Evolutionary conservation across 2,797 vertebrate species (phyloP).

Genomic region (Enteromius unitaeniatus): DNA sequence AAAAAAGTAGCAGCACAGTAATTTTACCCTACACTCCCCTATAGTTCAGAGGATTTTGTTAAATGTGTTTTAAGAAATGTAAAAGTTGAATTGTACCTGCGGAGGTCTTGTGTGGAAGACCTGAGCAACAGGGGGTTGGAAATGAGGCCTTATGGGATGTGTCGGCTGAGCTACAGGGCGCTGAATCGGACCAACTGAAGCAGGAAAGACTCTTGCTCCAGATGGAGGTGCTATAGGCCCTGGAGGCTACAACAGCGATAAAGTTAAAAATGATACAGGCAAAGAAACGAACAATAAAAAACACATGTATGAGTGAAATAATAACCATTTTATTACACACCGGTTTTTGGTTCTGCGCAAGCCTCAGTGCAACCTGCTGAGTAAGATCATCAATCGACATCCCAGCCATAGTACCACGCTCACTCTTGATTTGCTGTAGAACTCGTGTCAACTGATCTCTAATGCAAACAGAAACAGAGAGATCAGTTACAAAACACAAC

Average conservation of each 20-base stretch:
- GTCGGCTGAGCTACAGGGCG: constrained; percentile 70
- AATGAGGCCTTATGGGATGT: constrained; percentile 73
- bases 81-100: constrained; percentile 71
- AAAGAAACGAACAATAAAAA: background rate
- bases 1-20: too few species aligned
- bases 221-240: constrained; percentile 75
- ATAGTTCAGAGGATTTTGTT: background rate
- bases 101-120: constrained; percentile 73
- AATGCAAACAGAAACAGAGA: constrained; percentile 22
- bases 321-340: constrained; percentile 30
- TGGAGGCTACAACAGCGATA: constrained; percentile 70
- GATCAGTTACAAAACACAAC: background rate
- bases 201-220: constrained; percentile 42
- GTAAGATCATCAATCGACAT: constrained; percentile 89
- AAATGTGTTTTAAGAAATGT: background rate
- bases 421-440: constrained; percentile 92
- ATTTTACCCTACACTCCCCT: background rate
- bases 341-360: constrained; percentile 70
- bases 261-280: background rate
- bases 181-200: constrained; percentile 57
- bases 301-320: background rate
- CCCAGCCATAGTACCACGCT: constrained; percentile 88
- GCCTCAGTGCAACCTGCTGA: constrained; percentile 81
- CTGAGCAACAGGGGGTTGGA: constrained; percentile 74
- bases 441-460: constrained; percentile 85